Evolutionary conservation across 2,113 vertebrate genomes (phyloP).

Genomic region (Nibea albiflora): DNA sequence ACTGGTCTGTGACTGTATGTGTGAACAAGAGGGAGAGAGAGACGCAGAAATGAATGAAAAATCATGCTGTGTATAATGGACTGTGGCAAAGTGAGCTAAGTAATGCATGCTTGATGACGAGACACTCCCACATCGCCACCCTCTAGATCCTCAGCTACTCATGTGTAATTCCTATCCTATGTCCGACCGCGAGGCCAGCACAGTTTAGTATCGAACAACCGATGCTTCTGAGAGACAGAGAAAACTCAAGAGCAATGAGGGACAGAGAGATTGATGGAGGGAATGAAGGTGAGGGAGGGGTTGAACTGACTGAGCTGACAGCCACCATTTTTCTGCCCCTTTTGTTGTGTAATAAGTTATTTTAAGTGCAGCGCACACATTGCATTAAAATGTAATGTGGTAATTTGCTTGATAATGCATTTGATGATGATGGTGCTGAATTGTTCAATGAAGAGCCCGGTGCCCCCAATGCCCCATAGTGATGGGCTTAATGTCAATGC

Average conservation of each 20-base stretch:
- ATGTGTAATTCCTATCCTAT: constrained; percentile 32
- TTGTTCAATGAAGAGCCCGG: constrained; percentile 52
- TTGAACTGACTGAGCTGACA: constrained; percentile 43
- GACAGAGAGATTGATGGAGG: constrained; percentile 34
- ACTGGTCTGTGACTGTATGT: constrained; percentile 43
- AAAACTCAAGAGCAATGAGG: background rate
- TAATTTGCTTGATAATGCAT: constrained; percentile 60
- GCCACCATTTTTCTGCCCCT: constrained; percentile 37
- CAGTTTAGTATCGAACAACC: constrained; percentile 46
- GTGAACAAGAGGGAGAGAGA: constrained; percentile 22
- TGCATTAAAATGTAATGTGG: constrained; percentile 48
- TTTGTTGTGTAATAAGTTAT: constrained; percentile 59
- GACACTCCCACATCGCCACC: constrained; percentile 24
- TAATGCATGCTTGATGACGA: constrained; percentile 48
- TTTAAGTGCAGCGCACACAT: constrained; percentile 47
- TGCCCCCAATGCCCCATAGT: constrained; percentile 49
- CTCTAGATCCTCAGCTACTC: constrained; percentile 44
- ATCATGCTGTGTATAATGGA: background rate
- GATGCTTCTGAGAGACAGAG: constrained; percentile 23
- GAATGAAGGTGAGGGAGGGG: constrained; percentile 30
- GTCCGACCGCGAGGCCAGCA: constrained; percentile 27
- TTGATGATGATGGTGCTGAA: constrained; percentile 57
- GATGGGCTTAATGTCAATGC: constrained; percentile 58
- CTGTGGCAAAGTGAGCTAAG: constrained; percentile 34
- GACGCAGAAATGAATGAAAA: constrained; percentile 16